phyloP scores from a whole-genome alignment of 2,797 vertebrate genomes.

The Ara ararauna region DNA sequence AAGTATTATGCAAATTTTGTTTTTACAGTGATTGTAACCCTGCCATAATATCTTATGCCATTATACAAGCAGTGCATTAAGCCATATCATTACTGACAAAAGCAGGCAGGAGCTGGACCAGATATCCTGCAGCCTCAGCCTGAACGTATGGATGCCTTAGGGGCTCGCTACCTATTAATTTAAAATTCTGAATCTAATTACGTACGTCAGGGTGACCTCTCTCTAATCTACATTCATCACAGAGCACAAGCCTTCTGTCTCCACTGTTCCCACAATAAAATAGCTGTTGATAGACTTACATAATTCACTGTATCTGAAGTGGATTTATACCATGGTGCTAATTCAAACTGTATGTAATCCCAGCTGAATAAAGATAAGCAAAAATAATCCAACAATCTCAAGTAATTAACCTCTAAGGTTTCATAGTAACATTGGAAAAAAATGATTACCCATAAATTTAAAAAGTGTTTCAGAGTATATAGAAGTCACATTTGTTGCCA shows the following conservation, averaged over 20 bases:
- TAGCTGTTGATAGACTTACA: conserved; percentile 79
- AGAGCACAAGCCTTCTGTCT: conserved; percentile 75
- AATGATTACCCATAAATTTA: conserved; percentile 46
- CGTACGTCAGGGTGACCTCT: conserved; percentile 82
- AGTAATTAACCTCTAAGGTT: conserved; percentile 78
- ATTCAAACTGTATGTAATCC: conserved; percentile 70
- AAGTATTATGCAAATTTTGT: conserved; percentile 77
- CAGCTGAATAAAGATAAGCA: conserved; percentile 76
- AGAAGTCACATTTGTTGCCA: not conserved
- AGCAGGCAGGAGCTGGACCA: conserved; percentile 54
- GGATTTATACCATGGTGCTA: conserved; percentile 64
- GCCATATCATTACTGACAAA: conserved; percentile 71
- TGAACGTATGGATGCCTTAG: conserved; percentile 75
- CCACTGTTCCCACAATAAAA: conserved; percentile 79
- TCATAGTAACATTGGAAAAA: conserved; percentile 55
- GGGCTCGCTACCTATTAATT: conserved; percentile 79
- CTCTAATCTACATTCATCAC: conserved; percentile 82
- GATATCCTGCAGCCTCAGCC: conserved; percentile 64
- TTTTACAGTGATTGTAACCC: conserved; percentile 74
- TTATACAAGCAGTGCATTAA: conserved; percentile 70
- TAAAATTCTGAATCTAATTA: conserved; percentile 82
- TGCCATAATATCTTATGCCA: conserved; percentile 68
- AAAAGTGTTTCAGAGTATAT: conserved; percentile 22
- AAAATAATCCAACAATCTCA: conserved; percentile 74
- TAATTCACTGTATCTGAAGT: conserved; percentile 77